Evolutionary conservation across 2,797 vertebrate species (phyloP).

Genomic region (Danio tinwini): DNA sequence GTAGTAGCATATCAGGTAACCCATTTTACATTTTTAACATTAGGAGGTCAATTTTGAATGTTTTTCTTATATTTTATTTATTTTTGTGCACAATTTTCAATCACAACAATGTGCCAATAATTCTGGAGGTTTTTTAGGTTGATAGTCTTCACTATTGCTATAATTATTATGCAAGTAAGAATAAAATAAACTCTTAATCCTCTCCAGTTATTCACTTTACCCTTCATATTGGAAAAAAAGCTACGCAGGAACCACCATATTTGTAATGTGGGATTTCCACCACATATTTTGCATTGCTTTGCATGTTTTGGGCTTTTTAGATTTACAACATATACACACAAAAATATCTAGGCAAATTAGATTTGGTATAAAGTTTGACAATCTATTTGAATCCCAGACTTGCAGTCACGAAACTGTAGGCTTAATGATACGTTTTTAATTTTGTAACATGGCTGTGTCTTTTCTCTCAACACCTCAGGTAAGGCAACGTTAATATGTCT

Average conservation of each 20-base stretch:
- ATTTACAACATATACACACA: background rate
- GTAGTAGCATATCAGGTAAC: too few relatives aligned
- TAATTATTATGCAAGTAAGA: too few relatives aligned
- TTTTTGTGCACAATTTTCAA: too few relatives aligned
- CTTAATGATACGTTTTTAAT: background rate
- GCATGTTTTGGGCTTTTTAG: conserved; percentile 9
- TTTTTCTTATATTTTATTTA: too few relatives aligned
- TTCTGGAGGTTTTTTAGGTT: too few relatives aligned
- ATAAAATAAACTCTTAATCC: background rate
- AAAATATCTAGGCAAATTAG: conserved; percentile 21
- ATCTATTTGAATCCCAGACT: conserved; percentile 16
- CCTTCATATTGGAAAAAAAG: background rate
- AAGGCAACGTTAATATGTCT: background rate
- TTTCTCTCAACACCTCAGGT: conserved; percentile 1
- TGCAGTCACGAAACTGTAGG: background rate
- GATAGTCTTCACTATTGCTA: too few relatives aligned
- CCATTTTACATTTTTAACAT: too few relatives aligned
- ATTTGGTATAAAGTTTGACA: conserved; percentile 34
- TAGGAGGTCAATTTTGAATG: too few relatives aligned
- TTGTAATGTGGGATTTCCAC: conserved; percentile 8
- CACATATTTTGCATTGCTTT: background rate
- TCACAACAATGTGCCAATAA: too few relatives aligned
- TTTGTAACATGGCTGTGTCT: background rate
- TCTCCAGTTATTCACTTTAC: background rate
- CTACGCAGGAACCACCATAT: background rate